These are phyloP conservation scores for Oreonectes daqikongensis DNA, from an alignment of 2,797 vertebrate genomes.

Conservation along the genomic window DNA sequence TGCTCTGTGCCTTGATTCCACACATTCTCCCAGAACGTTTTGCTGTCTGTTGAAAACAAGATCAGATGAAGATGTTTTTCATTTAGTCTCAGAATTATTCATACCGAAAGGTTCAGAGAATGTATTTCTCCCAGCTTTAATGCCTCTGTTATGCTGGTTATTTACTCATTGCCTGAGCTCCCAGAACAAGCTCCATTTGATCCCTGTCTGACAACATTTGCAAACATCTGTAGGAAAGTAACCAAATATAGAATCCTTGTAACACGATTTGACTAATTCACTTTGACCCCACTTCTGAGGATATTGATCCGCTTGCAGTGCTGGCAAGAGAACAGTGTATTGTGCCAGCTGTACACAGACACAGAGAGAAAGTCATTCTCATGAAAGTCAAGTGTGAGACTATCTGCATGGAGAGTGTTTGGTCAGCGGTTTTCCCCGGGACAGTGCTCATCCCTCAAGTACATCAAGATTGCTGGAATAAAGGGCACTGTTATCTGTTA, in stretches of 20 bases:
- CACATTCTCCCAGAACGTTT: neutral
- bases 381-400: slow-evolving; percentile 37
- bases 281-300: slow-evolving; percentile 16
- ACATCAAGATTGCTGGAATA: slow-evolving; percentile 18
- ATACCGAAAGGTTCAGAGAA: neutral
- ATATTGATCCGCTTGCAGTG: slow-evolving; percentile 28
- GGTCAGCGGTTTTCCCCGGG: slow-evolving; percentile 16
- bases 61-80: neutral
- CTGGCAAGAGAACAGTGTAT: slow-evolving; percentile 32
- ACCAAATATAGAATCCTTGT: slow-evolving; percentile 16
- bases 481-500: slow-evolving; percentile 17
- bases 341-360: neutral
- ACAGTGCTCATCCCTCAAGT: slow-evolving; percentile 9
- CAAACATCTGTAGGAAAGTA: neutral
- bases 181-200: neutral
- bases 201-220: neutral
- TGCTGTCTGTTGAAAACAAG: neutral
- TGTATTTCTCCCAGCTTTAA: neutral
- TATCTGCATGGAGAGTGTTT: slow-evolving; percentile 26
- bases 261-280: slow-evolving; percentile 23
- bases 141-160: neutral
- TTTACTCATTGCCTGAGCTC: neutral
- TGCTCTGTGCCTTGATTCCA: neutral
- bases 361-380: slow-evolving; percentile 39
- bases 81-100: neutral